phyloP scores from a whole-genome alignment of 2,113 vertebrate species.

The Phoenicopterus ruber region DNA sequence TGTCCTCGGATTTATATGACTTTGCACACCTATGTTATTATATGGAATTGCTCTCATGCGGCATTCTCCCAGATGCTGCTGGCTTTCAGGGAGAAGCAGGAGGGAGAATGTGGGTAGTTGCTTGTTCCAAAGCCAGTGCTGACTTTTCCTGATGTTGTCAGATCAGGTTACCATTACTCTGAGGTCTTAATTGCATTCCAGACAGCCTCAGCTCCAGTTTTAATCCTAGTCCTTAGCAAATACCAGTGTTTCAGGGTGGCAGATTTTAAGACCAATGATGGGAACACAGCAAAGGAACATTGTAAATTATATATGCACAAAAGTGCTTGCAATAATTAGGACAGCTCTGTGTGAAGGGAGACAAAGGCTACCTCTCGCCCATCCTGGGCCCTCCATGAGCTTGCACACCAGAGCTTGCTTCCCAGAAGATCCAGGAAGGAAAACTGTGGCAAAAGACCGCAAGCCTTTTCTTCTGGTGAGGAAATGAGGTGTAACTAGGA shows the following conservation, averaged over 20 bases:
- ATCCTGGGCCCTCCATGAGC: not conserved
- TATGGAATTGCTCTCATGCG: rapidly evolving
- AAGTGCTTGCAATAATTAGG: not conserved
- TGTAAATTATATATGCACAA: not conserved
- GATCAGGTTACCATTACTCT: not conserved
- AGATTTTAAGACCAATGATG: not conserved
- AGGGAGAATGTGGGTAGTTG: not conserved
- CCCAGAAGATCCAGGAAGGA: not conserved
- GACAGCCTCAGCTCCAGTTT: not conserved
- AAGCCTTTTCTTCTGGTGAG: not conserved
- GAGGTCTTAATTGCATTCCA: not conserved
- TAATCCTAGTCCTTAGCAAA: not conserved
- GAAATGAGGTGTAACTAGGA: not conserved
- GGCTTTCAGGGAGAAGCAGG: not conserved
- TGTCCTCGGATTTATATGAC: not conserved
- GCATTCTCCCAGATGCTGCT: not conserved
- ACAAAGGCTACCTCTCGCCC: rapidly evolving
- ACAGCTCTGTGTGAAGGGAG: not conserved
- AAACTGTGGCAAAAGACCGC: not conserved
- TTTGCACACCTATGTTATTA: not conserved
- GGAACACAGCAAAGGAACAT: not conserved
- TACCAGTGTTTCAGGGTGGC: rapidly evolving
- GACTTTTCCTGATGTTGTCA: constrained; percentile 23
- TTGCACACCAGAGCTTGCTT: not conserved
- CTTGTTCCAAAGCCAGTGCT: not conserved